phyloP scores from a whole-genome alignment of 2,113 vertebrate genomes.

The Hydrolagus affinis region DNA sequence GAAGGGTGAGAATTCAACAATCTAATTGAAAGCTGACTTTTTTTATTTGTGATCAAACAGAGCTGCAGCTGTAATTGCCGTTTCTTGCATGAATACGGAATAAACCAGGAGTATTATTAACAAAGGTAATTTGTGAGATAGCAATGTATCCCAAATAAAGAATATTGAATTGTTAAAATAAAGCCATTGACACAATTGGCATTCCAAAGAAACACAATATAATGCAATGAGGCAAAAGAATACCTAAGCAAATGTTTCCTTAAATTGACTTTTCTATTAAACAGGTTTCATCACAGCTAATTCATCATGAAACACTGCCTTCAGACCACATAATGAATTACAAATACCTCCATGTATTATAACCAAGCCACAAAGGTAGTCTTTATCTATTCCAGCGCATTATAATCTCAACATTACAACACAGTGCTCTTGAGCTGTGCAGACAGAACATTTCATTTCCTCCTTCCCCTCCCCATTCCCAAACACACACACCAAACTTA shows the following conservation, averaged over 20 bases:
- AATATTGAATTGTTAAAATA: neutral
- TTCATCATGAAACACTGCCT: neutral
- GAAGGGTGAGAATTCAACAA: neutral
- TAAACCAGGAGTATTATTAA: neutral
- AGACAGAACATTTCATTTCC: no score
- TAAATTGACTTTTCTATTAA: constrained; percentile 14
- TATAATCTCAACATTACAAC: neutral
- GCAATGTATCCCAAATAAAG: no score
- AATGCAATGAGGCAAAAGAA: neutral
- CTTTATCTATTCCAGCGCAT: no score
- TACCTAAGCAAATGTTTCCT: neutral
- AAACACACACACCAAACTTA: no score
- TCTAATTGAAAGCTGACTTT: neutral
- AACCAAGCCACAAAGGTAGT: neutral
- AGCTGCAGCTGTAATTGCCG: neutral
- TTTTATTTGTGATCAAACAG: neutral
- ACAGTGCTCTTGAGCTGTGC: no score
- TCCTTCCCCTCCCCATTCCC: no score
- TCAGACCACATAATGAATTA: neutral
- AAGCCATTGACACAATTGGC: neutral
- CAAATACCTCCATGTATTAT: neutral
- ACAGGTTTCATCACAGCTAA: neutral
- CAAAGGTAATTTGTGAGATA: neutral
- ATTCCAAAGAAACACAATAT: neutral
- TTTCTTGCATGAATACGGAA: neutral